Evolutionary conservation across 92 coral and sea anemone species (phyloP), one percentile per base, ranked within the genome.

Genomic region (Heliopora coerulea): DNA sequence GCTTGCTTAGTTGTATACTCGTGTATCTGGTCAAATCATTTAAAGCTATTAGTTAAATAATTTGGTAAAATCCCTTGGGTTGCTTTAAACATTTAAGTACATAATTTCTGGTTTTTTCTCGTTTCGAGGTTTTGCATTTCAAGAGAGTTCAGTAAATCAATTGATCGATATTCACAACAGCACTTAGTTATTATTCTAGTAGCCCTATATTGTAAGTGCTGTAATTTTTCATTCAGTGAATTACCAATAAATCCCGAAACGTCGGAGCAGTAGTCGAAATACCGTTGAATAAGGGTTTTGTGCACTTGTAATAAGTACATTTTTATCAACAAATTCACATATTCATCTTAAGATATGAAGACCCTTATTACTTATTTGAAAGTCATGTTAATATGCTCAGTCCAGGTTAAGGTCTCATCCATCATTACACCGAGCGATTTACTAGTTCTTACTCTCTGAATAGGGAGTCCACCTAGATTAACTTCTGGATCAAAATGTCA

Each of bases 201-300:
- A 59, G 64, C 34, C 27, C 64, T 59, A 4, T 59, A 23, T 59
- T 59, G 64, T 59, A 59, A 59, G 17, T 34, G 64, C 64, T 59
- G 64, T 11, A 56, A 29, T 56, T 56, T 56, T 17, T 56, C 30
- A 56, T 29, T 21, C 14, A 56, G 28, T 56, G 62, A 17, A 8
- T 24, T 56, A 56, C 62, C 62, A 24, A 56, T 25, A 19, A 25
- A 2, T 24, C 62, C 62, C 62, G 26, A 56, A 56, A n/a, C n/a
- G n/a, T n/a, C n/a, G n/a, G n/a, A n/a, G n/a, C n/a, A n/a, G n/a
- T n/a, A n/a, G n/a, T n/a, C n/a, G n/a, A n/a, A n/a, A n/a, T n/a
- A n/a, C n/a, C n/a, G n/a, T n/a, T n/a, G n/a, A n/a, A n/a, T n/a
- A n/a, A n/a, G n/a, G n/a, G n/a, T n/a, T n/a, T n/a, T n/a, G n/a